Base-by-base conservation (phyloP, 2,797 vertebrate species). In the Thamnophis elegans region DNA sequence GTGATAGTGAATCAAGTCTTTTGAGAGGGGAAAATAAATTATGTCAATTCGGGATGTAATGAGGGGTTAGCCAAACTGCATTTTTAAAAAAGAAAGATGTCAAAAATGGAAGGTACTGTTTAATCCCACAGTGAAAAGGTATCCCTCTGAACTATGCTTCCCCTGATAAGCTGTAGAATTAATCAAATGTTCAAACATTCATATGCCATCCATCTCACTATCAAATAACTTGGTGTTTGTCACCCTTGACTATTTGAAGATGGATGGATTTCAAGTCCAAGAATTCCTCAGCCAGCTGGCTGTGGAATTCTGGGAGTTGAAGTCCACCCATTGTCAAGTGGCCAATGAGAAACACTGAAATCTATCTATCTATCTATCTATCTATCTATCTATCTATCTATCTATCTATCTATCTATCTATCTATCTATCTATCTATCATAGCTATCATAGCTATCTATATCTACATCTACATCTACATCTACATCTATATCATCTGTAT, bases 1-100 rank as follows among this genome's bases (percentile, higher is more conserved):
- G 54, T 91, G 78, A 42, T 36, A 25, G 4, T 58, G 2, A 90
- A 25, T 54, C 89, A 28, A 90, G 85, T 94, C 73, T 91, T 87
- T 95, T 93, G 89, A 94, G 58, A 47, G 85, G 85, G 90, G 26
- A 11, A 89, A 47, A 26, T 47, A 47, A 55, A 7, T 73, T 73
- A 36, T 92, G 7, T 51, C 26, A 73, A 90, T 94, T 26, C 91
- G n/a, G 32, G 20, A 54, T 32, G 59, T 88, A 7, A 22, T 13
- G 78, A 6, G 12, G 36, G 87, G 89, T 73, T 47, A 65, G 88
- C 59, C 62, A 47, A 51, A 18, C 10, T 47, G 55, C 20, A 28
- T 20, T 32, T 87, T 53, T 65, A 62, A 28, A 25, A 22, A 47
- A 36, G 16, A 58, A 55, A 59, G 26, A 47, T 82, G 36, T 26